phyloP scores from a whole-genome alignment of 1,140 invertebrate genomes.

The Leguminivora glycinivorella region DNA sequence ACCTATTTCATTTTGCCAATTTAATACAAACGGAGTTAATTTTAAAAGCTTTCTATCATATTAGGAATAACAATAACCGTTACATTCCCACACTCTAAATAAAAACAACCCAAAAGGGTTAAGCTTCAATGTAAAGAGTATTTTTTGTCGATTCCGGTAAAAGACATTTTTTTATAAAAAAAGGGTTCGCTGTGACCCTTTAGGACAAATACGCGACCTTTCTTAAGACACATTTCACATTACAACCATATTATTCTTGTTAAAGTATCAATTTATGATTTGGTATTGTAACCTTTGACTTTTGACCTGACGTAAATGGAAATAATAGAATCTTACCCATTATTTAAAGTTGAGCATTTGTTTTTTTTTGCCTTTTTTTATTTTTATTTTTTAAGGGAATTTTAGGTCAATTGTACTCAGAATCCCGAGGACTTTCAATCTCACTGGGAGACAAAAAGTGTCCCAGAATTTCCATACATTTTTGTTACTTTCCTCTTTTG shows the following conservation, averaged over 20 bases:
- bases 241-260: background rate
- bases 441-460: no score
- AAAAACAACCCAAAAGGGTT: constrained; percentile 30
- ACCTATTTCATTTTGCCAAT: no score
- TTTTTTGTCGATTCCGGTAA: constrained; percentile 5
- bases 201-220: constrained; percentile 32
- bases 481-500: no score
- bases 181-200: constrained; percentile 32
- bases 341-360: background rate
- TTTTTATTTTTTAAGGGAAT: no score
- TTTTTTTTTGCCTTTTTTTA: background rate
- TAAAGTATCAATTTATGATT: constrained; percentile 8
- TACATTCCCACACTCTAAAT: constrained; percentile 5
- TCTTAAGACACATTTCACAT: background rate
- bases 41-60: background rate
- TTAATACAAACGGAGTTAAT: background rate
- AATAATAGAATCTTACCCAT: background rate
- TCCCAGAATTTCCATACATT: no score
- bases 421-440: no score
- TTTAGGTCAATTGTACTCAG: no score
- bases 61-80: background rate
- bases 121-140: constrained; percentile 20
- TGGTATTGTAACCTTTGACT: constrained; percentile 22
- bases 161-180: background rate
- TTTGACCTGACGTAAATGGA: background rate